These are phyloP conservation scores for Plagiodera versicolora DNA, from an alignment of 2,888 invertebrate genomes.

Conservation along the genomic window DNA sequence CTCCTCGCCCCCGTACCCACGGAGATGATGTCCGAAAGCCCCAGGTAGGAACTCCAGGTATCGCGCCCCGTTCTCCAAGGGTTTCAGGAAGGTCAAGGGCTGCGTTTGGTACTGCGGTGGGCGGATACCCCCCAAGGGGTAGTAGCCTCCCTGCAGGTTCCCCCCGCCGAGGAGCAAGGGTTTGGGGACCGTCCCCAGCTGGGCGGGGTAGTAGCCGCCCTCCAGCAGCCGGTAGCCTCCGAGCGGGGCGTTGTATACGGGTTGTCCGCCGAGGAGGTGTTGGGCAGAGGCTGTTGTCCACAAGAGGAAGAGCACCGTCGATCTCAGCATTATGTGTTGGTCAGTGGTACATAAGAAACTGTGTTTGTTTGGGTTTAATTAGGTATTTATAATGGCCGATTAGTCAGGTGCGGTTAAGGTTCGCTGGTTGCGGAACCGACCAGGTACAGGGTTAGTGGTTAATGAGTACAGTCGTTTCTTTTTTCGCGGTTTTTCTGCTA, in stretches of 20 bases:
- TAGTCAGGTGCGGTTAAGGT: slow-evolving; percentile 37
- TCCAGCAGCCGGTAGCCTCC: slow-evolving; percentile 63
- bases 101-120: not conserved
- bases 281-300: slow-evolving; percentile 1
- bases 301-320: slow-evolving; percentile 13
- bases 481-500: slow-evolving; percentile 11
- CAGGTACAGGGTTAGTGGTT: slow-evolving; percentile 21
- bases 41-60: too few relatives aligned
- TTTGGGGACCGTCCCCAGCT: not conserved
- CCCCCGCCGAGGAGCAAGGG: not conserved
- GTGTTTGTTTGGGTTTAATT: slow-evolving; percentile 19
- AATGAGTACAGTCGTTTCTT: slow-evolving; percentile 12
- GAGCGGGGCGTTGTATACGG: slow-evolving; percentile 44
- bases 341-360: slow-evolving; percentile 4
- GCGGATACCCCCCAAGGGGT: slow-evolving; percentile 32
- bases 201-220: slow-evolving; percentile 59
- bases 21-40: slow-evolving; percentile 1
- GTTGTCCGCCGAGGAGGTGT: slow-evolving; percentile 50
- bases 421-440: slow-evolving; percentile 30
- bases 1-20: slow-evolving; percentile 46
- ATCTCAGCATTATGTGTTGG: slow-evolving; percentile 13
- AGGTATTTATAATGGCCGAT: slow-evolving; percentile 34
- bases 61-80: not conserved
- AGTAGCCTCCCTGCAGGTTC: not conserved
- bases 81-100: not conserved